Conservation (phyloP, 2,797 vertebrate genomes). For the Syngnathus acus region DNA sequence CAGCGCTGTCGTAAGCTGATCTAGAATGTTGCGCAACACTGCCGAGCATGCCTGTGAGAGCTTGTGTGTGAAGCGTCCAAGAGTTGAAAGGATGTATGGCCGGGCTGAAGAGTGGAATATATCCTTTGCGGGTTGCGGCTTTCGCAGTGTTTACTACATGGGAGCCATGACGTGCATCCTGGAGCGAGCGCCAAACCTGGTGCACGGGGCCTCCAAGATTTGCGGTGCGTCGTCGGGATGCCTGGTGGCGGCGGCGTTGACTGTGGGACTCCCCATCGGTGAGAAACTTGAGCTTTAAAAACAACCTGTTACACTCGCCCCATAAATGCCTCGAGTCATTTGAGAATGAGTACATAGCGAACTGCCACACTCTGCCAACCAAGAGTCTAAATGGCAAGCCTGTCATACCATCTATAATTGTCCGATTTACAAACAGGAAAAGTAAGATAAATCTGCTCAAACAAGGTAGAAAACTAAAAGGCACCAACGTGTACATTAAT, state of each 20-base stretch:
- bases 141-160: conserved; percentile 79
- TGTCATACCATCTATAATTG: too few species aligned
- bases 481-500: too few species aligned
- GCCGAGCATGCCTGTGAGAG: neutral
- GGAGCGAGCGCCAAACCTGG: conserved; percentile 68
- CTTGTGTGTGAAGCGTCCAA: neutral
- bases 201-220: conserved; percentile 70
- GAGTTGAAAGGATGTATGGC: neutral
- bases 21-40: neutral
- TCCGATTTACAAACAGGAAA: too few species aligned
- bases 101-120: conserved; percentile 74
- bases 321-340: too few species aligned
- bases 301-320: too few species aligned
- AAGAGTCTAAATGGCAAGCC: too few species aligned
- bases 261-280: conserved; percentile 74
- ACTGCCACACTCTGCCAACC: too few species aligned
- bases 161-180: conserved; percentile 77
- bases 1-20: neutral
- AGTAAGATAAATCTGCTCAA: too few species aligned
- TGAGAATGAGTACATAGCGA: too few species aligned
- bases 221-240: conserved; percentile 80
- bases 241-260: conserved; percentile 69
- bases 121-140: conserved; percentile 83
- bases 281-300: conserved; percentile 18
- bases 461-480: too few species aligned